phyloP scores from a whole-genome alignment of 2,888 invertebrate genomes.

The Shargacucullia verbasci region DNA sequence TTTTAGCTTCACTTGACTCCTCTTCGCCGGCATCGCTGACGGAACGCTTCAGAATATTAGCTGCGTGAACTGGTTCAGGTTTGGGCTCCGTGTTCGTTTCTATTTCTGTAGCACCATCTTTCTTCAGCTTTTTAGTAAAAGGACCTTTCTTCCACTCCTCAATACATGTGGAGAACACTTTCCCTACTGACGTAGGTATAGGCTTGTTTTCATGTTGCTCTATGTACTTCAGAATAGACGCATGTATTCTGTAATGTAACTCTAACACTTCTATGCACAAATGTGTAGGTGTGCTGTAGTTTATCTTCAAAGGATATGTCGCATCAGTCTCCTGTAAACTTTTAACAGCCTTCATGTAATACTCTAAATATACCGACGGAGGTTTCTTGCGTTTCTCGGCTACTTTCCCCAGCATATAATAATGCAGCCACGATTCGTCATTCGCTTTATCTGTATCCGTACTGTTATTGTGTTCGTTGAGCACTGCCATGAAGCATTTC shows the following conservation, averaged over 20 bases:
- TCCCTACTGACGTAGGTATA: constrained; percentile 89
- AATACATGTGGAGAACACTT: constrained; percentile 89
- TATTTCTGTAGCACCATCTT: constrained; percentile 65
- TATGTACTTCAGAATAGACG: constrained; percentile 96
- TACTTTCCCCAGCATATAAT: constrained; percentile 98
- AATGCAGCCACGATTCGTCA: constrained; percentile 97
- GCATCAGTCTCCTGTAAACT: constrained; percentile 94
- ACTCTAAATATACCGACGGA: constrained; percentile 92
- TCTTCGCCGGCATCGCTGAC: constrained; percentile 85
- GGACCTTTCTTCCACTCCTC: constrained; percentile 84
- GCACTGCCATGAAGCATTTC: constrained; percentile 93
- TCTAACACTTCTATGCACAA: constrained; percentile 97
- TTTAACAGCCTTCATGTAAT: constrained; percentile 94
- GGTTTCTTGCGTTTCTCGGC: constrained; percentile 95
- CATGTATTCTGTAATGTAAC: constrained; percentile 95
- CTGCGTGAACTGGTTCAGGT: constrained; percentile 77
- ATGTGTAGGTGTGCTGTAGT: constrained; percentile 94
- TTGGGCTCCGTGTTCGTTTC: constrained; percentile 66
- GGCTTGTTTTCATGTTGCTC: constrained; percentile 93
- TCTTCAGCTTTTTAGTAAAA: constrained; percentile 76
- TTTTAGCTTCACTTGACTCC: constrained; percentile 79
- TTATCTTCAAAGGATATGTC: constrained; percentile 95
- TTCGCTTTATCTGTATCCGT: constrained; percentile 88
- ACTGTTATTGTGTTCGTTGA: constrained; percentile 89
- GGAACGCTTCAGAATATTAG: constrained; percentile 84